A percentile compares a stretch with the other conserved stretches of the same genome.
phyloP scores from a whole-genome alignment of 2,113 vertebrate genomes.

The Phaethon lepturus region DNA sequence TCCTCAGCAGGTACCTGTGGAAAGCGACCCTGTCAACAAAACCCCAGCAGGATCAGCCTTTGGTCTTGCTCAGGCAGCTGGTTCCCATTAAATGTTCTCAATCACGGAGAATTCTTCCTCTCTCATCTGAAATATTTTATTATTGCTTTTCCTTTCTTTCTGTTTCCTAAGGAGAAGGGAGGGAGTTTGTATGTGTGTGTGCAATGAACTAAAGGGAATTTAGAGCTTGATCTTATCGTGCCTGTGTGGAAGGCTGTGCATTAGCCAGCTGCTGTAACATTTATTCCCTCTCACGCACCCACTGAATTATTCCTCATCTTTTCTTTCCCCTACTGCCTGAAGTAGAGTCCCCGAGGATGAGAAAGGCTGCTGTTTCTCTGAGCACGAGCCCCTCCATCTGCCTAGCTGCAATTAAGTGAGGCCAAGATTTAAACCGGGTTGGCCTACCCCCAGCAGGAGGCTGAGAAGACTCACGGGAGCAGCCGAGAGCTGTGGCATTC shows the following conservation, averaged over 20 bases:
- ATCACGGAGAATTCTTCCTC: conserved; percentile 23
- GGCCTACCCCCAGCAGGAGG: background rate
- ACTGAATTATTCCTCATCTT: background rate
- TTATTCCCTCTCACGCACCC: background rate
- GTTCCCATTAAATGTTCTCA: conserved; percentile 62
- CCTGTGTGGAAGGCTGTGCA: background rate
- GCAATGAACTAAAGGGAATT: conserved; percentile 9
- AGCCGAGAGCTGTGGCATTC: background rate
- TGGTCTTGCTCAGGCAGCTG: conserved; percentile 56
- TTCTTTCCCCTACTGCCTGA: background rate
- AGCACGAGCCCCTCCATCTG: background rate
- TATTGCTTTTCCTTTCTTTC: conserved; percentile 53
- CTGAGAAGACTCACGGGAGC: background rate
- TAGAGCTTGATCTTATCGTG: background rate
- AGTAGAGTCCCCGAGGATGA: background rate
- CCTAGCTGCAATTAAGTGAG: background rate
- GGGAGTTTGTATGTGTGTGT: background rate
- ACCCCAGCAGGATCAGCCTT: conserved; percentile 45
- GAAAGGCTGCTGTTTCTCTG: background rate
- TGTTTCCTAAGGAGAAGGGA: conserved; percentile 27
- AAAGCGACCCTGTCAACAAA: conserved; percentile 55
- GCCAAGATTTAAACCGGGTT: background rate
- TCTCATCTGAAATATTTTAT: conserved; percentile 57
- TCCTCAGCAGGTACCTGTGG: conserved; percentile 60
- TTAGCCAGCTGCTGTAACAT: background rate